Evolutionary conservation across 1,140 invertebrate genomes (phyloP).

Genomic region (Dreissena rostriformis): DNA sequence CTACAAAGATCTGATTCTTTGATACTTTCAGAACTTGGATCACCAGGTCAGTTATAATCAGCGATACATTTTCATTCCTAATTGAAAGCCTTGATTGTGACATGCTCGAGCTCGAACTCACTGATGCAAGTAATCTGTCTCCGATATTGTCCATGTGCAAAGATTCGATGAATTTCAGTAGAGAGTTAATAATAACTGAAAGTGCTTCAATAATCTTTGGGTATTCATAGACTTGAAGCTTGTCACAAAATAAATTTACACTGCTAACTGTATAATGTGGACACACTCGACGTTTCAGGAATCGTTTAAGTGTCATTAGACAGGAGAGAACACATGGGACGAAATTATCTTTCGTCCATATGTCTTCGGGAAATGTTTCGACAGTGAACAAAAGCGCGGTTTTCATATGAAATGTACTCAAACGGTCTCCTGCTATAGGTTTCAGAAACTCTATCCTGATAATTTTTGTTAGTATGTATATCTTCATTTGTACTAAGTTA

Average conservation of each 20-base stretch:
- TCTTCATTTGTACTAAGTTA: neutral
- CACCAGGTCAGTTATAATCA: neutral
- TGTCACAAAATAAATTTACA: neutral
- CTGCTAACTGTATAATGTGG: neutral
- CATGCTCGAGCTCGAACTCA: neutral
- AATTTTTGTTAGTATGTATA: neutral
- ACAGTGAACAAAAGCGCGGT: neutral
- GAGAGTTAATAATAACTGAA: neutral
- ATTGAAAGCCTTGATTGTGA: neutral
- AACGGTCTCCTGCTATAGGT: neutral
- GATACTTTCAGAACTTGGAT: neutral
- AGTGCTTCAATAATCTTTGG: neutral
- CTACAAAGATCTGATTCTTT: too few relatives aligned
- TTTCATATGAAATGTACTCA: conserved; percentile 5
- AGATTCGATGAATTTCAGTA: neutral
- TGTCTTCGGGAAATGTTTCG: neutral
- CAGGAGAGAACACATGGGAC: neutral
- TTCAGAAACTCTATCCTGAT: neutral
- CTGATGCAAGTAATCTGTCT: neutral
- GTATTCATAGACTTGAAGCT: neutral
- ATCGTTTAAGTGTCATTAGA: neutral
- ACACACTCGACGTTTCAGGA: neutral
- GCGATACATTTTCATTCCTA: neutral
- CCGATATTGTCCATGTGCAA: neutral
- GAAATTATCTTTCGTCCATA: neutral